Evolutionary conservation across 1,140 invertebrate species (phyloP).

Genomic region (Diachasma alloeum): DNA sequence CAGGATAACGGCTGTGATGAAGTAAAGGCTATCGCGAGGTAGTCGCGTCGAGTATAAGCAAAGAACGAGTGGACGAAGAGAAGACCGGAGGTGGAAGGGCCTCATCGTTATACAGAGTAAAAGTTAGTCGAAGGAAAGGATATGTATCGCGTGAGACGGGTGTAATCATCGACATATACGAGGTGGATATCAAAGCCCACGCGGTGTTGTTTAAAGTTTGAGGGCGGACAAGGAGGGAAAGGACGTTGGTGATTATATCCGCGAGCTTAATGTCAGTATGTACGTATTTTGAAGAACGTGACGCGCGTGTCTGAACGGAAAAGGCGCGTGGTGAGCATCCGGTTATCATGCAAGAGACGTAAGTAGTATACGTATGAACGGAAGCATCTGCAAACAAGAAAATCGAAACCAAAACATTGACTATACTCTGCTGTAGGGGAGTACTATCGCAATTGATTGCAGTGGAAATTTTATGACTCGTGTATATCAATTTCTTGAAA

Average conservation of each 20-base stretch:
- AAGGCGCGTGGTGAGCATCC: constrained; percentile 36
- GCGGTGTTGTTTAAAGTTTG: constrained; percentile 17
- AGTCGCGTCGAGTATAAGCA: neutral
- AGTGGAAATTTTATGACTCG: no score
- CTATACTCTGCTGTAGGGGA: no score
- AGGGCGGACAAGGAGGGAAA: constrained; percentile 10
- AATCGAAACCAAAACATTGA: neutral
- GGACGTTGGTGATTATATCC: constrained; percentile 2
- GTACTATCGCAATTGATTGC: no score
- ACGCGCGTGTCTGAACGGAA: constrained; percentile 43
- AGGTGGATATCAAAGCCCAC: constrained; percentile 29
- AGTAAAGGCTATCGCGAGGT: neutral
- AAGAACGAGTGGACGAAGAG: neutral
- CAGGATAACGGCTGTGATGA: neutral
- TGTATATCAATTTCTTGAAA: neutral
- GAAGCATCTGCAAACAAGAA: constrained; percentile 17
- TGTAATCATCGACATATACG: constrained; percentile 28
- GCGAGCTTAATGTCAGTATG: constrained; percentile 34
- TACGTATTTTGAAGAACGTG: constrained; percentile 40
- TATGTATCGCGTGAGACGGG: constrained; percentile 30
- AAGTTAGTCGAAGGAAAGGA: constrained; percentile 8
- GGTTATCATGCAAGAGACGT: constrained; percentile 9
- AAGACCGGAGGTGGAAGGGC: neutral
- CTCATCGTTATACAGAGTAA: constrained; percentile 1
- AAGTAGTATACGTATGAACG: neutral